Percentiles rank a stretch among this genome's conserved stretches.
Conservation (phyloP, 2,113 vertebrate genomes). For the Hippocampus comes region DNA sequence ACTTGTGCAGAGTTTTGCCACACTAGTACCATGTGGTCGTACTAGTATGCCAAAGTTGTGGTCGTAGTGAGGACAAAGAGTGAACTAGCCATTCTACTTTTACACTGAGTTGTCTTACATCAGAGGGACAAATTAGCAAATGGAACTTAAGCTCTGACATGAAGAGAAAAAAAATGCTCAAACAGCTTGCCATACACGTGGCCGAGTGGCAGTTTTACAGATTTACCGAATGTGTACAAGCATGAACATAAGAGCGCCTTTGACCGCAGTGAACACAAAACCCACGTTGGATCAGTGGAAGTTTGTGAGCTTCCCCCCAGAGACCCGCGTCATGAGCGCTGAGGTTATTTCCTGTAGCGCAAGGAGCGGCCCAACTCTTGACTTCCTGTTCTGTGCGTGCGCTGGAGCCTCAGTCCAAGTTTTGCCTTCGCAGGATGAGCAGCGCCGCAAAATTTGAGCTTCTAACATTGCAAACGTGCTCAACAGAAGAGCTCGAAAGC, state of each 20-base stretch:
- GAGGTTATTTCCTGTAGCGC: slow-evolving; percentile 67
- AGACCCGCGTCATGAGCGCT: slow-evolving; percentile 61
- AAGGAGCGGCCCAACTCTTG: slow-evolving; percentile 56
- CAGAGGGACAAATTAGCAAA: not conserved
- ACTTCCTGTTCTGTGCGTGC: slow-evolving; percentile 60
- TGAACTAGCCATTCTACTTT: too few species aligned
- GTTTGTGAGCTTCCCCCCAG: slow-evolving; percentile 50
- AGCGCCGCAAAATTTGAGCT: not conserved
- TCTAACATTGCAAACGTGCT: not conserved
- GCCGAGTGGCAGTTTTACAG: slow-evolving; percentile 48
- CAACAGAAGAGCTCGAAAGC: not conserved
- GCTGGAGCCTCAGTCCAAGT: slow-evolving; percentile 19
- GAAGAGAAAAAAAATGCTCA: not conserved
- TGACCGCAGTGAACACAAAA: slow-evolving; percentile 25
- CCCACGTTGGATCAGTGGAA: slow-evolving; percentile 35
- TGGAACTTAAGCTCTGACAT: not conserved
- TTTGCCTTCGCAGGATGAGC: not conserved
- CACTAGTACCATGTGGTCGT: too few species aligned
- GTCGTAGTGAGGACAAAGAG: too few species aligned
- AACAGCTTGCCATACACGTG: not conserved
- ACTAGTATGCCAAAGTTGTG: too few species aligned
- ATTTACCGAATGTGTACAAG: slow-evolving; percentile 35
- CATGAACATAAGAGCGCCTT: slow-evolving; percentile 26
- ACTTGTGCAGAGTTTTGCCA: too few species aligned
- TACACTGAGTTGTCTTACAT: too few species aligned